Evolutionary conservation across 1,140 invertebrate genomes (phyloP), one percentile per base, ranked within the genome.

Genomic region (Ceratitis capitata): DNA sequence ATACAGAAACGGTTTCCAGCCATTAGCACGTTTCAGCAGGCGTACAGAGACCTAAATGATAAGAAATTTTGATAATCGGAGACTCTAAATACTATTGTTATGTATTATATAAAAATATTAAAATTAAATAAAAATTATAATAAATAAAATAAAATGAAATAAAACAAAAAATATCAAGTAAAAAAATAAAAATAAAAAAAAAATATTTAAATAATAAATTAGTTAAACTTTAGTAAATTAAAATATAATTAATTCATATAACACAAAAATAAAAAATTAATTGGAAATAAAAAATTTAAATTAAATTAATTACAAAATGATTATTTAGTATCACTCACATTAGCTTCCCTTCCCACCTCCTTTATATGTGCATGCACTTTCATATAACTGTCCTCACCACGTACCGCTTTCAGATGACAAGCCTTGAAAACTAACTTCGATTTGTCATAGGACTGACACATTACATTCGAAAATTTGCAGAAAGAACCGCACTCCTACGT

Each of bases 1-100:
- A 58, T 84, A 84, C 2, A 84, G 35, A 56, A 84, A 84, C 12
- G 83, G 83, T 84, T 84, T 84, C 83, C 83, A 84, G 42, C 83
- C 83, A 45, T 84, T 84, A 5, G 83, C 83, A 56, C 83, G 51
- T 35, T 56, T 84, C 10, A 84, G 19, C 10, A 84, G 16, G 5
- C 42, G 32, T 26, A 84, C 39, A 4, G 32, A 23, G 10, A 84
- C 29, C 83, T 84, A 19, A 84, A 58, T 14, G 32, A 29, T 29
- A 12, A 69, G n/a, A 56, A 19, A 56, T n/a, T 14, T 19, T n/a
- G n/a, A n/a, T n/a, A n/a, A n/a, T n/a, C n/a, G n/a, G n/a, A n/a
- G n/a, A n/a, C n/a, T n/a, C n/a, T n/a, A n/a, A n/a, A n/a, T n/a
- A n/a, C n/a, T n/a, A n/a, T n/a, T n/a, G n/a, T n/a, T n/a, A n/a